A percentile compares a stretch with the other conserved stretches of the same genome.
phyloP scores from a whole-genome alignment of 35 echinoderm and acorn worm genomes.

The Acanthaster planci region DNA sequence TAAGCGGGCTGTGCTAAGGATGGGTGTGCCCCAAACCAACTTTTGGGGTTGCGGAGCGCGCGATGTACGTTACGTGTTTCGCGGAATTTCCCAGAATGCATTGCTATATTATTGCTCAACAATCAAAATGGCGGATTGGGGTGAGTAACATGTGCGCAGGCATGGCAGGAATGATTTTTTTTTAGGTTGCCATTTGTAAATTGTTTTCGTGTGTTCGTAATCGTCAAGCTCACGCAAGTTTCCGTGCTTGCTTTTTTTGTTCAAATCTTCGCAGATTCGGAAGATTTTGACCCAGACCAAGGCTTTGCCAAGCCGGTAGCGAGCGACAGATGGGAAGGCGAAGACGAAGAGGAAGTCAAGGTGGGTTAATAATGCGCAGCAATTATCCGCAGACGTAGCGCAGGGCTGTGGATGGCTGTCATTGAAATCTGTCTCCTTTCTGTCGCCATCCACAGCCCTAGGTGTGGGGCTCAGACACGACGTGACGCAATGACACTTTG shows the following conservation, averaged over 20 bases:
- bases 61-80: no score
- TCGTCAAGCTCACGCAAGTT: no score
- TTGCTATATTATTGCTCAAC: conserved; percentile 8
- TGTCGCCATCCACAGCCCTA: no score
- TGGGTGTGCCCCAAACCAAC: no score
- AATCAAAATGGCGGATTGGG: conserved; percentile 65
- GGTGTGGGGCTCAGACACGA: no score
- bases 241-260: not conserved
- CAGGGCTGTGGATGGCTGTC: no score
- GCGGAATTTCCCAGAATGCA: conserved; percentile 9
- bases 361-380: no score
- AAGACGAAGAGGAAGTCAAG: conserved; percentile 78
- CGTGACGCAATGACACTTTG: no score
- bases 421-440: no score
- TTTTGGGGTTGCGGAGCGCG: no score
- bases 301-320: conserved; percentile 27
- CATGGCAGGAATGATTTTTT: not conserved
- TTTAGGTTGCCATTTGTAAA: not conserved
- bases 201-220: not conserved
- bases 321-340: conserved; percentile 80
- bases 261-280: conserved; percentile 41
- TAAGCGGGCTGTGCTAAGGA: no score
- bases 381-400: no score
- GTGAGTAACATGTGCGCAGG: conserved; percentile 60
- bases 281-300: conserved; percentile 78